These are phyloP conservation scores for Ophiothrix spiculata DNA, from an alignment of 35 echinoderm and acorn worm species.

Conservation along the genomic window DNA sequence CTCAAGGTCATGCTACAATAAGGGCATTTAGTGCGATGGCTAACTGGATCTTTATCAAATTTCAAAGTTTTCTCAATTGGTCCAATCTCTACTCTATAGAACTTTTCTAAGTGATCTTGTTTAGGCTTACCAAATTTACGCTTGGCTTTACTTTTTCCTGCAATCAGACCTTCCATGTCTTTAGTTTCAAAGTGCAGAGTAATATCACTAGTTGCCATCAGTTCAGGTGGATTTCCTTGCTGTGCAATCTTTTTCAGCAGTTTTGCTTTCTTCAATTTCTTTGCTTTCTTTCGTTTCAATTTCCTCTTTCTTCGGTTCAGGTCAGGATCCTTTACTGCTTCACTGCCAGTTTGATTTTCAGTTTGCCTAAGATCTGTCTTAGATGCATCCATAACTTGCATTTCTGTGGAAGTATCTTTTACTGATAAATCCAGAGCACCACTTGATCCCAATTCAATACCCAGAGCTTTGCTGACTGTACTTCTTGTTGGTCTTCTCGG, in stretches of 20 bases:
- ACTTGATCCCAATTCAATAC: too few species aligned
- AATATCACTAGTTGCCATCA: neutral
- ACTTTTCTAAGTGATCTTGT: neutral
- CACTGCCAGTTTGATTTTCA: neutral
- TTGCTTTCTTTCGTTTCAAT: neutral
- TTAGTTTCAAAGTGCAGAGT: neutral
- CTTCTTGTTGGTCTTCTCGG: neutral
- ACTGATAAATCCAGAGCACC: neutral
- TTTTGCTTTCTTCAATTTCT: neutral
- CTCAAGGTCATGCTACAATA: constrained; percentile 5
- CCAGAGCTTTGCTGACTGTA: too few species aligned
- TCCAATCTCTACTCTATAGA: neutral
- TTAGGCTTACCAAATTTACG: neutral
- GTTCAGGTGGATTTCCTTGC: too few species aligned
- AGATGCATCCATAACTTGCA: neutral
- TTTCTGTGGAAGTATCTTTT: too few species aligned
- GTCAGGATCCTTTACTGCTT: neutral
- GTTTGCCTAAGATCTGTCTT: too few species aligned
- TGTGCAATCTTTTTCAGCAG: too few species aligned
- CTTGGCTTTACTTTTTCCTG: neutral
- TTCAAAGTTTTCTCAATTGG: neutral
- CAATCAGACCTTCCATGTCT: neutral
- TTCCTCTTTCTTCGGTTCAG: neutral
- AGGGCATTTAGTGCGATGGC: neutral
- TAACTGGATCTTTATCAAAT: neutral